Evolutionary conservation across 2,113 vertebrate genomes (phyloP).

Genomic region (Ceratotherium simum): DNA sequence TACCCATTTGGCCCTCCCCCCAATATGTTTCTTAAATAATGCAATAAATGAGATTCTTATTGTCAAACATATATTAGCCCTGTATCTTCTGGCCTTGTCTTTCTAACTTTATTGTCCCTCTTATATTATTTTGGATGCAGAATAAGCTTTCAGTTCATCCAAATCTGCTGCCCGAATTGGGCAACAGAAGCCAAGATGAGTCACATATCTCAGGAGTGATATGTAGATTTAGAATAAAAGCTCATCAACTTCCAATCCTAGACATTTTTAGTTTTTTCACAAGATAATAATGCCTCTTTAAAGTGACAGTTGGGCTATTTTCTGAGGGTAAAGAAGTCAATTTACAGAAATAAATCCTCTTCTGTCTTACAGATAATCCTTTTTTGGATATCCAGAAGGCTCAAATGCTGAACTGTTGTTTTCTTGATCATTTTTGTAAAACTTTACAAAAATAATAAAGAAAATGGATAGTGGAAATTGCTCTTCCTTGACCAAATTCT

Average conservation of each 20-base stretch:
- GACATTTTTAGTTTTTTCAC: not conserved
- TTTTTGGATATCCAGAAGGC: not conserved
- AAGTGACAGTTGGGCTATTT: not conserved
- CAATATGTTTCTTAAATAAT: not conserved
- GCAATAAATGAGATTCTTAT: not conserved
- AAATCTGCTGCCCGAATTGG: not conserved
- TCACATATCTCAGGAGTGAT: not conserved
- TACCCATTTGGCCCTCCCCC: too few relatives aligned
- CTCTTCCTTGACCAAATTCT: not conserved
- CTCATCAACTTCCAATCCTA: not conserved
- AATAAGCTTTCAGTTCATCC: not conserved
- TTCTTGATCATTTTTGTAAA: not conserved
- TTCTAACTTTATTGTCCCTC: too few relatives aligned
- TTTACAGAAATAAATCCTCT: not conserved
- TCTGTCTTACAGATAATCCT: not conserved
- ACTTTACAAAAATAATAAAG: not conserved
- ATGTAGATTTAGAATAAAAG: not conserved
- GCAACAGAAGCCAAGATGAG: not conserved
- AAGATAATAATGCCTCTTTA: not conserved
- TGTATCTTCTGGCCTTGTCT: not conserved
- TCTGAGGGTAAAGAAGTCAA: not conserved
- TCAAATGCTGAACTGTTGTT: too few relatives aligned
- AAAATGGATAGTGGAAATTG: conserved; percentile 38
- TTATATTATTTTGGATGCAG: not conserved
- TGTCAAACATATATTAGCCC: not conserved